Evolutionary conservation across 2,797 vertebrate genomes (phyloP), one percentile per base, ranked within the genome.

Genomic region (Sebastes taczanowskii): DNA sequence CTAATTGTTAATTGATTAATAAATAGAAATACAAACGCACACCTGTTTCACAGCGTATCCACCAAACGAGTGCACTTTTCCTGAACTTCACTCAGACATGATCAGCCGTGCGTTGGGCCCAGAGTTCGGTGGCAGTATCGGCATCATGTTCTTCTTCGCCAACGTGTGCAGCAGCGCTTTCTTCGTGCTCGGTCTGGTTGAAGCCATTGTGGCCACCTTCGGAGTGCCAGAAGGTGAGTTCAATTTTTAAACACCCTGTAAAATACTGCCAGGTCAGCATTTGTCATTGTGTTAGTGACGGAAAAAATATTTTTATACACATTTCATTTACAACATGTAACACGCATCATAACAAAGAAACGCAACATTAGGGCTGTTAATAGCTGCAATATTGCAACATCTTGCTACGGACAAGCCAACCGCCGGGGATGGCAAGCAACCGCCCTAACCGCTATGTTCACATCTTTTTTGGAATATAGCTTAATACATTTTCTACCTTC

Each of bases 91-190:
- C 13, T 64, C 85, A 98, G 97, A 98, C 85, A 98, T 98, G 97
- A 98, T 98, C 89, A 98, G 97, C 86, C 94, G 97, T 75, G 97
- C 97, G 0, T 66, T 98, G 78, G 97, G 97, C 1, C 97, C 97
- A 0, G 97, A 98, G 90, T 97, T 98, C 0, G 97, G 97, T 0
- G 97, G 97, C 74, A 98, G 97, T 69, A 97, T 98, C 0, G 97
- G 97, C 13, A 96, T 98, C 89, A 97, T 98, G 97, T 98, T 98
- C 92, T 98, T 98, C 88, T 85, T 98, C 53, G 97, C 97, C 66
- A 98, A 98, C 0, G 97, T 98, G 73, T 97, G 97, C 1, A 97
- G 96, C 85, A 95, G 97, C 9, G 97, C 97, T 53, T 96, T 98
- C 9, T 97, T 89, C 0, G 94, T 98, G 63, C 92, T 98, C 64